Base-by-base conservation (phyloP, 2,113 vertebrate species). In the Micronycteris hirsuta region DNA sequence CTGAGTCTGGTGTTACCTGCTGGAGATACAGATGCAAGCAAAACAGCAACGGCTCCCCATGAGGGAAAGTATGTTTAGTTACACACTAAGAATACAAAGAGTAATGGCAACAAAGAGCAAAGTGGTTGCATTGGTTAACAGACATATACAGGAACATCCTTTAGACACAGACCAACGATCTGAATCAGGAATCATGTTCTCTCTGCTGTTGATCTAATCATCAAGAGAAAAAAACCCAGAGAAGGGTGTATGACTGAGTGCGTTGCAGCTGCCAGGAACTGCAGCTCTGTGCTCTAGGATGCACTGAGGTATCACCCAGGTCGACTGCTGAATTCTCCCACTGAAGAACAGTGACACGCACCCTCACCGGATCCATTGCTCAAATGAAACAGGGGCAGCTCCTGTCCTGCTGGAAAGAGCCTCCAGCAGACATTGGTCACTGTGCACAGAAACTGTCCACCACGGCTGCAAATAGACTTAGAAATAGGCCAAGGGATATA, bases 131-230 rank as follows among this genome's bases (percentile, higher is more conserved):
- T 89, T 47, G 15, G 3, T 36, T 88, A 71, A 87, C 33, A 86
- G 83, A 80, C n/a, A 84, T n/a, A 70, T 52, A 92, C 5, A 49
- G 93, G 45, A 71, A 17, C 31, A 87, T 85, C 47, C 85, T 68
- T 86, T 86, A 87, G 83, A 92, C 76, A 71, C 8, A 36, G 22
- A 71, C n/a, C 28, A 71, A 92, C 68, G 20, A 19, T 43, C 73
- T 63, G 2, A 47, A 54, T 47, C 49, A 63, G 11, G 2, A 5
- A 6, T 10, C 52, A 45, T 54, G 4, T 36, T 38, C 61, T 90
- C 41, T 70, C 80, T 91, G 26, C 20, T 81, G 5, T 67, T 84
- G 80, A 20, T 41, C 14, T 61, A 54, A 49, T 76, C 28, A 58
- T 81, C 41, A 85, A 58, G 63, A 80, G 14, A 88, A 41, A 77